phyloP scores from a whole-genome alignment of 2,888 invertebrate genomes.

The Magallana nippona region DNA sequence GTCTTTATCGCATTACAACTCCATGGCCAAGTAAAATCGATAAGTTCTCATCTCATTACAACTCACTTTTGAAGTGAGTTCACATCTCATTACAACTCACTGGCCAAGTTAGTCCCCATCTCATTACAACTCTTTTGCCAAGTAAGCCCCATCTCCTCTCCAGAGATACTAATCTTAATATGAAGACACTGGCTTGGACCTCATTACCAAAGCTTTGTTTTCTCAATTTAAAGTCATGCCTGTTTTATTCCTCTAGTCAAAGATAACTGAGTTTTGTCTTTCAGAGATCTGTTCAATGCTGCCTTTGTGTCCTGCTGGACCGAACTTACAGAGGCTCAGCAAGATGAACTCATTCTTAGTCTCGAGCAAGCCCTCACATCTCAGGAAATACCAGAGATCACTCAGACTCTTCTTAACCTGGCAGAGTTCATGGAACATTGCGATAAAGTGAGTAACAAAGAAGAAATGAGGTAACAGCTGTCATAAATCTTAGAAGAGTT shows the following conservation, averaged over 20 bases:
- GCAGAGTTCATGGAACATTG: conserved; percentile 99
- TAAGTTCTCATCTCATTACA: background rate
- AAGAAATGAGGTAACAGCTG: background rate
- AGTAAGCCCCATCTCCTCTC: background rate
- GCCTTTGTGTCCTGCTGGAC: conserved; percentile 99
- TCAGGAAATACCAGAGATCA: conserved; percentile 96
- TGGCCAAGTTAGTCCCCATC: background rate
- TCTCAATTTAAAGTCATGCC: too few species aligned
- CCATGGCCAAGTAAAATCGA: background rate
- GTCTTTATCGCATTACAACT: background rate
- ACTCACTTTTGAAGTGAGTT: background rate
- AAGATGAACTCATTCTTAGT: conserved; percentile 91
- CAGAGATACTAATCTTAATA: too few species aligned
- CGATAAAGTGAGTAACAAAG: conserved; percentile 82
- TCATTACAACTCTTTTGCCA: background rate
- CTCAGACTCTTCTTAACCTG: conserved; percentile 96
- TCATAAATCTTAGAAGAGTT: too few species aligned
- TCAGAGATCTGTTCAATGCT: conserved; percentile 96
- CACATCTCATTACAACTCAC: background rate
- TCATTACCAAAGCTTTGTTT: too few species aligned
- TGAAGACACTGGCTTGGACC: too few species aligned
- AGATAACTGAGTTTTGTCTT: conserved; percentile 22
- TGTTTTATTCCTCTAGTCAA: too few species aligned
- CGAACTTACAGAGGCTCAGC: conserved; percentile 90
- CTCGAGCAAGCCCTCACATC: conserved; percentile 92